These are phyloP conservation scores for Gerris buenoi DNA, from an alignment of 1,140 invertebrate genomes.

Conservation along the genomic window DNA sequence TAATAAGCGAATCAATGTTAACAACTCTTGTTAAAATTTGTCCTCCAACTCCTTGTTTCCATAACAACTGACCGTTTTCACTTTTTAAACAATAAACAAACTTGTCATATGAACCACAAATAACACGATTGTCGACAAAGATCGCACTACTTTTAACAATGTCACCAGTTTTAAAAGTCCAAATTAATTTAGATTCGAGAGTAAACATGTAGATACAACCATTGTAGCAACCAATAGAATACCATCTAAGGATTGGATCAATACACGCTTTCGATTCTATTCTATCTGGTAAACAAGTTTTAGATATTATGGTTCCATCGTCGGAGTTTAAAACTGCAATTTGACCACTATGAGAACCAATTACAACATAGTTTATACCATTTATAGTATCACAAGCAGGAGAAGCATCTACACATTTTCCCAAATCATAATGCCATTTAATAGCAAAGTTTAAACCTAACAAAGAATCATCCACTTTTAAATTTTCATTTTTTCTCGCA, in stretches of 20 bases:
- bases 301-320: slow-evolving; percentile 29
- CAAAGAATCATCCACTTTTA: no score
- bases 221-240: slow-evolving; percentile 42
- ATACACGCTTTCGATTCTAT: slow-evolving; percentile 40
- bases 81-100: slow-evolving; percentile 38
- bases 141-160: slow-evolving; percentile 50
- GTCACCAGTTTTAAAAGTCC: slow-evolving; percentile 42
- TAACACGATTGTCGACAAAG: slow-evolving; percentile 30
- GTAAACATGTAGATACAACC: slow-evolving; percentile 44
- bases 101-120: slow-evolving; percentile 53
- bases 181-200: slow-evolving; percentile 35
- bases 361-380: slow-evolving; percentile 27
- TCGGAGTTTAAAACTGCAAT: slow-evolving; percentile 37
- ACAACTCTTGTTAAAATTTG: background rate
- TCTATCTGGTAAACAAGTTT: slow-evolving; percentile 33
- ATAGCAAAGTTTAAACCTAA: slow-evolving; percentile 18
- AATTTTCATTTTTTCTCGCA: no score
- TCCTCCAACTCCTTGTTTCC: background rate
- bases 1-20: background rate
- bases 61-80: background rate
- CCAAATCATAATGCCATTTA: slow-evolving; percentile 41
- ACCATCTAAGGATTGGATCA: background rate
- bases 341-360: slow-evolving; percentile 46
- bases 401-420: slow-evolving; percentile 56
- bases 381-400: slow-evolving; percentile 37